Conservation (phyloP, 2,888 invertebrate genomes). For the Parnassius apollo region DNA sequence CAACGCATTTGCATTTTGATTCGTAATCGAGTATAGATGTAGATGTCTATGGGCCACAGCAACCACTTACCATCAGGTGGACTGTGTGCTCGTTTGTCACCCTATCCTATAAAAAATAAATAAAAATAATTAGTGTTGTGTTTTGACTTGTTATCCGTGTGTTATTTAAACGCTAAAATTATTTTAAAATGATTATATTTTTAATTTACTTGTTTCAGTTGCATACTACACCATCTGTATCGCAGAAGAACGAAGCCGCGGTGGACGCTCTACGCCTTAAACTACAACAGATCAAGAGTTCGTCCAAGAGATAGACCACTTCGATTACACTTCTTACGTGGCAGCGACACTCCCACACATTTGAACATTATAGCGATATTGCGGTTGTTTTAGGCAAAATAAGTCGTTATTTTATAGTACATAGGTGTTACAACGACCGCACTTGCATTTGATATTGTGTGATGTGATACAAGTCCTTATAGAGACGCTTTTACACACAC, state of each 20-base stretch:
- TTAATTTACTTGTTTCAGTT: constrained; percentile 47
- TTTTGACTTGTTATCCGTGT: too few species aligned
- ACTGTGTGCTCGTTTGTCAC: too few species aligned
- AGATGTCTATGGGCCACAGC: too few species aligned
- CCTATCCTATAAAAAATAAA: too few species aligned
- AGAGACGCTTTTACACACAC: constrained; percentile 5
- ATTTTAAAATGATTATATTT: too few species aligned
- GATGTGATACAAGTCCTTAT: constrained; percentile 2
- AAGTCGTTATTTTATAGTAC: constrained; percentile 26
- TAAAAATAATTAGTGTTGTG: too few species aligned
- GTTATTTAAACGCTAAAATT: too few species aligned
- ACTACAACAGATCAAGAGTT: constrained; percentile 77
- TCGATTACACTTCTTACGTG: constrained; percentile 32
- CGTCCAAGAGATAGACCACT: constrained; percentile 72
- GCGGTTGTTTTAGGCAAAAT: constrained; percentile 27
- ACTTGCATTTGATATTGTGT: constrained; percentile 4
- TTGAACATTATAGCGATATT: constrained; percentile 31
- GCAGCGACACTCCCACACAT: constrained; percentile 47
- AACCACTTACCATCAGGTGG: too few species aligned
- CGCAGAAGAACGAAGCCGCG: constrained; percentile 71
- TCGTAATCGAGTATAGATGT: too few species aligned
- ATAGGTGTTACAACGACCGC: constrained; percentile 26
- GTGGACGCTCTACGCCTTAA: constrained; percentile 75
- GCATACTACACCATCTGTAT: constrained; percentile 60
- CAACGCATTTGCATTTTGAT: too few species aligned